These are phyloP conservation scores for Sapajus apella DNA, from an alignment of 2,113 vertebrate genomes.

Conservation along the genomic window DNA sequence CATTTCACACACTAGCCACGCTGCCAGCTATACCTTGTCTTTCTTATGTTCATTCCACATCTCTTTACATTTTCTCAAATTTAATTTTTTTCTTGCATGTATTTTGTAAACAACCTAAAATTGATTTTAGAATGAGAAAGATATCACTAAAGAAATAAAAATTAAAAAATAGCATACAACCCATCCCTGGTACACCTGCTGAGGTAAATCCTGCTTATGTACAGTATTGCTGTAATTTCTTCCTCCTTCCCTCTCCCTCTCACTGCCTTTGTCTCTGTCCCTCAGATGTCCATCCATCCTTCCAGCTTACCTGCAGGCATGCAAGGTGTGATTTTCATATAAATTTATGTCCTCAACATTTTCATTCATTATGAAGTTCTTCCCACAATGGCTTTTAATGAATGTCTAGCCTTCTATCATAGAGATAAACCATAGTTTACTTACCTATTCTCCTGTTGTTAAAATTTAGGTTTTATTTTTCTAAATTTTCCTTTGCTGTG, in stretches of 20 bases:
- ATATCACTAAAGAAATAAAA: constrained; percentile 53
- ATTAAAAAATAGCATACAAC: constrained; percentile 12
- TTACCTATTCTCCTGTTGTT: not conserved
- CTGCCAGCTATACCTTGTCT: not conserved
- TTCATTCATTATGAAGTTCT: not conserved
- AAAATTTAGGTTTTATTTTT: not conserved
- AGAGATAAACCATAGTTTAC: not conserved
- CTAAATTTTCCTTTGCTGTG: not conserved
- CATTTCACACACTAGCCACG: not conserved
- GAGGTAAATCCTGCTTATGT: not conserved
- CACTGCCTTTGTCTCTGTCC: not conserved
- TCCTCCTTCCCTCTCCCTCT: not conserved
- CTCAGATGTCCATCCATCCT: too few species aligned
- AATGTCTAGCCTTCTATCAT: not conserved
- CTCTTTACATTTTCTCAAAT: constrained; percentile 33
- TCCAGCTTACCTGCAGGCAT: not conserved
- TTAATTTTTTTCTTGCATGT: constrained; percentile 52
- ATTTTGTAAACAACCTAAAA: constrained; percentile 42
- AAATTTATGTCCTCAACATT: not conserved
- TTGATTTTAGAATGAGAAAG: constrained; percentile 46
- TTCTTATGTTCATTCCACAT: constrained; percentile 4
- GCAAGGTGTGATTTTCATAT: not conserved
- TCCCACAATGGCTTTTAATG: not conserved
- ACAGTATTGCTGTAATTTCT: not conserved
- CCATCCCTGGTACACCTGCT: not conserved